These are phyloP conservation scores for Graphium colonna DNA, from an alignment of 2,888 invertebrate genomes.

Conservation along the genomic window DNA sequence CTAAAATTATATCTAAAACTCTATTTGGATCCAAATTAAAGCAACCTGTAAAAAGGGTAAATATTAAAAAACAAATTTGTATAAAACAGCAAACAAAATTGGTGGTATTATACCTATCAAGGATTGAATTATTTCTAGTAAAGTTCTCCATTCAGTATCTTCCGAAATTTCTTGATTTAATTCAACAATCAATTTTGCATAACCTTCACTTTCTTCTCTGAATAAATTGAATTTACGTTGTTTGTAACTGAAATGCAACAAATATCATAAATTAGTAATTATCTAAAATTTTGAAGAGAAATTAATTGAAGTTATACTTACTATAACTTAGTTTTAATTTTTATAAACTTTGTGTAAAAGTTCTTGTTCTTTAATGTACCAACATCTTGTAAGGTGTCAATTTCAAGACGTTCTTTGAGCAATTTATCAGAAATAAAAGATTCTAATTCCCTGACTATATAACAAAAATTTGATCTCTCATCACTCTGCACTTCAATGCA, in stretches of 20 bases:
- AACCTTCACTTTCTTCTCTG: constrained; percentile 99
- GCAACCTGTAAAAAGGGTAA: constrained; percentile 85
- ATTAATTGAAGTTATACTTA: constrained; percentile 79
- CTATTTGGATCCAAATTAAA: constrained; percentile 99
- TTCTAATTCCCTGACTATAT: constrained; percentile 88
- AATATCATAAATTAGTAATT: not conserved
- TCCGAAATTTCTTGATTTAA: constrained; percentile 90
- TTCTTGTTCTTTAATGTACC: constrained; percentile 93
- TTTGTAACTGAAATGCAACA: constrained; percentile 90
- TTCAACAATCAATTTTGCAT: constrained; percentile 96
- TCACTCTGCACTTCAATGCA: constrained; percentile 84
- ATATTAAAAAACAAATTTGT: not conserved
- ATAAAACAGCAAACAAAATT: not conserved
- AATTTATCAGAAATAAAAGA: constrained; percentile 92
- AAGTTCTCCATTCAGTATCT: constrained; percentile 82
- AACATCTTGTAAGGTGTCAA: constrained; percentile 95
- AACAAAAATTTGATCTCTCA: constrained; percentile 87
- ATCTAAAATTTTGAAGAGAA: not conserved
- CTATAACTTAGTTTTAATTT: constrained; percentile 98
- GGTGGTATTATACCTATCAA: constrained; percentile 86
- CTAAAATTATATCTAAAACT: constrained; percentile 96
- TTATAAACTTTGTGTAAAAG: constrained; percentile 96
- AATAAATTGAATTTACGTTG: constrained; percentile 99
- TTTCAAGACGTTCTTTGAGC: constrained; percentile 94
- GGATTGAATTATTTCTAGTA: constrained; percentile 94